These are phyloP conservation scores for Notospermus geniculatus DNA, from an alignment of 1,140 invertebrate species.

Conservation along the genomic window DNA sequence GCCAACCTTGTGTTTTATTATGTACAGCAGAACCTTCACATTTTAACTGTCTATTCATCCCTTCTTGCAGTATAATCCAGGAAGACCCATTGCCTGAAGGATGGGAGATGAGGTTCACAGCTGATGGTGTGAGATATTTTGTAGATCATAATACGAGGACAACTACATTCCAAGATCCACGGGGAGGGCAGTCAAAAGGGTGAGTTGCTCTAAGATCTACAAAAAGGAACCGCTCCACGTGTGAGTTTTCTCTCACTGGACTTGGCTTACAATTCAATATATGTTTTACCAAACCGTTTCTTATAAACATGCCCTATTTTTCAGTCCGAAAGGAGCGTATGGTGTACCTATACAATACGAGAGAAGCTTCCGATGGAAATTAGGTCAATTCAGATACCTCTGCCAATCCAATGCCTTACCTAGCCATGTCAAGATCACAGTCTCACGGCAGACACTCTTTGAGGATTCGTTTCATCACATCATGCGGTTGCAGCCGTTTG, in stretches of 20 bases:
- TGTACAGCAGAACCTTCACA: no score
- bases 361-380: slow-evolving; percentile 97
- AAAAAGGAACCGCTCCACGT: no score
- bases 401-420: slow-evolving; percentile 91
- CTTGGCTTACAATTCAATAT: no score
- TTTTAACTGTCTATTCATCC: background rate
- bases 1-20: background rate
- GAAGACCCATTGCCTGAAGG: slow-evolving; percentile 91
- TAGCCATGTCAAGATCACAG: slow-evolving; percentile 97
- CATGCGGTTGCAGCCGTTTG: slow-evolving; percentile 95
- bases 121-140: slow-evolving; percentile 91
- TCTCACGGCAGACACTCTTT: slow-evolving; percentile 92
- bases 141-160: slow-evolving; percentile 98
- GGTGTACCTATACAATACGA: slow-evolving; percentile 88
- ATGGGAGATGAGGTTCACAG: slow-evolving; percentile 93
- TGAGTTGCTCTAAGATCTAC: slow-evolving; percentile 38
- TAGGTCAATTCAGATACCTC: slow-evolving; percentile 97
- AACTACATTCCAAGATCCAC: slow-evolving; percentile 95
- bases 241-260: no score
- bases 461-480: slow-evolving; percentile 96
- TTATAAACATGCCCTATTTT: slow-evolving; percentile 24
- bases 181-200: slow-evolving; percentile 86
- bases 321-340: slow-evolving; percentile 83
- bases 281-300: background rate
- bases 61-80: slow-evolving; percentile 60